Conservation (phyloP, 2,888 invertebrate species). For the Sesia apiformis region DNA sequence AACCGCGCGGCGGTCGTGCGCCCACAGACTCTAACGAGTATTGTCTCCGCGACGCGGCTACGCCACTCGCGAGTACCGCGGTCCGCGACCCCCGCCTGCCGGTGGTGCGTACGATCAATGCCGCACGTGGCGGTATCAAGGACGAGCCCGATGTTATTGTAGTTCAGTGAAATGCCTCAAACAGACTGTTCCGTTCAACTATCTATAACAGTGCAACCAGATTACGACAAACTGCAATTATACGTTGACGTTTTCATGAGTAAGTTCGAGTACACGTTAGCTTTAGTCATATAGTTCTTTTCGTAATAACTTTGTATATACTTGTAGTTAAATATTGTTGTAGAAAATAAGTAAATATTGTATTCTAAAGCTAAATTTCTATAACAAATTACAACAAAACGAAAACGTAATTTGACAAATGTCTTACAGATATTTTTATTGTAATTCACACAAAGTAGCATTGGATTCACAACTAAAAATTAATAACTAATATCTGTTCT, state of each 20-base stretch:
- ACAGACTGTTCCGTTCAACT: slow-evolving; percentile 65
- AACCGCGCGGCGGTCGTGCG: slow-evolving; percentile 11
- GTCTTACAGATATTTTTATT: too few relatives aligned
- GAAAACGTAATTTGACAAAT: too few relatives aligned
- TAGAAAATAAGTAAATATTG: too few relatives aligned
- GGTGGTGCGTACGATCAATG: slow-evolving; percentile 10
- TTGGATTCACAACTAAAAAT: too few relatives aligned
- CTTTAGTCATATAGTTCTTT: not conserved
- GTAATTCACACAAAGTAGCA: too few relatives aligned
- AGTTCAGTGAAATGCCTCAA: slow-evolving; percentile 65
- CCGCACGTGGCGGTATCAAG: slow-evolving; percentile 23
- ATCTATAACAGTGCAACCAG: slow-evolving; percentile 63
- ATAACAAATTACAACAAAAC: too few relatives aligned
- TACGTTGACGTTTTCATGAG: slow-evolving; percentile 72
- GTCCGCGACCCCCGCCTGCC: not conserved
- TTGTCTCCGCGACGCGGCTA: slow-evolving; percentile 9
- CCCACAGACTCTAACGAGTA: slow-evolving; percentile 1
- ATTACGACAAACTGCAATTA: slow-evolving; percentile 58
- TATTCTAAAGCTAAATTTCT: too few relatives aligned
- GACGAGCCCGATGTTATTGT: slow-evolving; percentile 38
- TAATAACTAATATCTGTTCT: too few relatives aligned
- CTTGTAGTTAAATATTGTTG: too few relatives aligned
- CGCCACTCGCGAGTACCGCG: slow-evolving; percentile 1
- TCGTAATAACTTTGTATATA: too few relatives aligned
- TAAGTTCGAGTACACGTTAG: slow-evolving; percentile 50